phyloP scores from a whole-genome alignment of 2,797 vertebrate genomes.

The Myotis planiceps region DNA sequence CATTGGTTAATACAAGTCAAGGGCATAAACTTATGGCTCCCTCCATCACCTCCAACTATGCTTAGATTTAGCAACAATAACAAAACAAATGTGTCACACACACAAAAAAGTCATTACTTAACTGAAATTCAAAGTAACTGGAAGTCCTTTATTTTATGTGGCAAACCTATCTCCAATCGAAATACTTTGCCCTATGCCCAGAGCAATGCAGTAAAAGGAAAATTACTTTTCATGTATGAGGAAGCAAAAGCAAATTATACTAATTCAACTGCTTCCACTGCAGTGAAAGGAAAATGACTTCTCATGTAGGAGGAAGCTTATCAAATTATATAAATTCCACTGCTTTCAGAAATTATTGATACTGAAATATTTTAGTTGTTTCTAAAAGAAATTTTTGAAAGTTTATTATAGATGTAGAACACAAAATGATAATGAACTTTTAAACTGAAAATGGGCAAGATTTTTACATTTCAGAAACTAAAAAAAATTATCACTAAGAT shows the following conservation, averaged over 20 bases:
- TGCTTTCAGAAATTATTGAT: constrained; percentile 21
- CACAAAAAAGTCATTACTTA: not conserved
- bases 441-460: not conserved
- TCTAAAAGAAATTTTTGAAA: not conserved
- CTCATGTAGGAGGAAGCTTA: not conserved
- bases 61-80: not conserved
- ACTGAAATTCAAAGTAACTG: not conserved
- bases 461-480: not conserved
- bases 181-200: not conserved
- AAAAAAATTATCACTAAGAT: not conserved
- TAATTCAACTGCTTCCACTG: not conserved
- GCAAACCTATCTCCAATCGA: not conserved
- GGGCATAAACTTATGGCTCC: not conserved
- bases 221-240: not conserved
- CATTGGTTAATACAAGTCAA: constrained; percentile 13
- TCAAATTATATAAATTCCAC: not conserved
- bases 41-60: not conserved
- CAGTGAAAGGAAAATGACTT: not conserved
- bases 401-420: not conserved
- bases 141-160: not conserved
- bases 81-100: not conserved
- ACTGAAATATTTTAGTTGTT: not conserved
- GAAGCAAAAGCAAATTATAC: not conserved
- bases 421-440: not conserved
- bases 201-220: not conserved